Conservation (phyloP, 1,140 invertebrate genomes). For the Hyposmocoma kahamanoa region DNA sequence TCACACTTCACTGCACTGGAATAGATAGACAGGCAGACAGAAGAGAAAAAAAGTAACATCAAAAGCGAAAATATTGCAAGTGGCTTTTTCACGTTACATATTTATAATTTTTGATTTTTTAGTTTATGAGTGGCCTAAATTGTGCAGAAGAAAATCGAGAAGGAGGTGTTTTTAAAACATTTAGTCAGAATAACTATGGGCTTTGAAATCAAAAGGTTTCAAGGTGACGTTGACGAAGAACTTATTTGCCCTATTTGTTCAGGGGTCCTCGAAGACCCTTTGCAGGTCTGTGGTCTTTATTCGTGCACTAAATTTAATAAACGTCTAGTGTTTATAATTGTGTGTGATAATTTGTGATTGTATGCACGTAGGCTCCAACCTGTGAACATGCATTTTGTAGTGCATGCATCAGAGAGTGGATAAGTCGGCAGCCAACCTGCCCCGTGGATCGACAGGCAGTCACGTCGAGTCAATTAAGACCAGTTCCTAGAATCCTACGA, state of each 20-base stretch:
- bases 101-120: slow-evolving; percentile 1
- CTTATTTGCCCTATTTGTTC: slow-evolving; percentile 94
- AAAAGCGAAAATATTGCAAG: neutral
- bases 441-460: slow-evolving; percentile 93
- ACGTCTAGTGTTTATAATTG: neutral
- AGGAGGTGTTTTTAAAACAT: neutral
- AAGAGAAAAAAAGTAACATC: neutral
- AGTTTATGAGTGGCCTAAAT: neutral
- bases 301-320: neutral
- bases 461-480: slow-evolving; percentile 88
- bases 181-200: slow-evolving; percentile 79
- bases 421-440: slow-evolving; percentile 92
- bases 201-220: slow-evolving; percentile 90
- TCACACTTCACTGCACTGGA: too few relatives aligned
- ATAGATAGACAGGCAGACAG: too few relatives aligned
- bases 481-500: slow-evolving; percentile 92
- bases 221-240: slow-evolving; percentile 94
- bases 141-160: neutral
- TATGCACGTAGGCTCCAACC: slow-evolving; percentile 83
- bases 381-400: slow-evolving; percentile 98
- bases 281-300: slow-evolving; percentile 79
- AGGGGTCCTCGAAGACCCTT: slow-evolving; percentile 90
- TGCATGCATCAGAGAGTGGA: slow-evolving; percentile 95
- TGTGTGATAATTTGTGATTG: slow-evolving; percentile 1
- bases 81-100: neutral